Percentiles rank a stretch among this genome's conserved stretches.
Conservation (phyloP, 2,113 vertebrate genomes). For the Halichoerus grypus region DNA sequence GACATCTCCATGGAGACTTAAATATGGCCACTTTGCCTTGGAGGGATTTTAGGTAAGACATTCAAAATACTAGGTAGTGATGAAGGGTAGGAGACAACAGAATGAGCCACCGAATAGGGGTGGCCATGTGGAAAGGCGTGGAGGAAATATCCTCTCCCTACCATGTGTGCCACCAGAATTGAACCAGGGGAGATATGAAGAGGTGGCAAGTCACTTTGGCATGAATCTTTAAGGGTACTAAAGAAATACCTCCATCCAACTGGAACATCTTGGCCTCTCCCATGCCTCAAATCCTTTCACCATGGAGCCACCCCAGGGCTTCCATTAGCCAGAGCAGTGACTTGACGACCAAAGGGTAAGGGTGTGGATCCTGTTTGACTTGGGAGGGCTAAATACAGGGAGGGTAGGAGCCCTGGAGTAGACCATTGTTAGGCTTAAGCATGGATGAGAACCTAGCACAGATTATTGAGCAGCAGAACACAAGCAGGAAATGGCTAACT, state of each 20-base stretch:
- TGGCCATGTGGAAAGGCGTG: not conserved
- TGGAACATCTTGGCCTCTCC: not conserved
- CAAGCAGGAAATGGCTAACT: not conserved
- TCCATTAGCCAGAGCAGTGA: not conserved
- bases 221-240: not conserved
- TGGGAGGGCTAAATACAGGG: not conserved
- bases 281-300: not conserved
- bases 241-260: not conserved
- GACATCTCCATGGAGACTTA: not conserved
- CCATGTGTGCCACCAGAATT: not conserved
- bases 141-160: not conserved
- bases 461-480: not conserved
- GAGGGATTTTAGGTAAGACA: not conserved
- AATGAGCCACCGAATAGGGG: not conserved
- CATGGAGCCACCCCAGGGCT: not conserved
- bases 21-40: not conserved
- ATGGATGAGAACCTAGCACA: not conserved
- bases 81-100: not conserved
- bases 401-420: not conserved
- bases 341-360: not conserved
- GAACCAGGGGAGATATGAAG: not conserved
- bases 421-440: not conserved
- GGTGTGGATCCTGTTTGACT: not conserved
- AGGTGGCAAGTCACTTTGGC: not conserved
- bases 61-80: not conserved